These are phyloP conservation scores for Ochropleura plecta DNA, from an alignment of 2,888 invertebrate species.

Conservation along the genomic window DNA sequence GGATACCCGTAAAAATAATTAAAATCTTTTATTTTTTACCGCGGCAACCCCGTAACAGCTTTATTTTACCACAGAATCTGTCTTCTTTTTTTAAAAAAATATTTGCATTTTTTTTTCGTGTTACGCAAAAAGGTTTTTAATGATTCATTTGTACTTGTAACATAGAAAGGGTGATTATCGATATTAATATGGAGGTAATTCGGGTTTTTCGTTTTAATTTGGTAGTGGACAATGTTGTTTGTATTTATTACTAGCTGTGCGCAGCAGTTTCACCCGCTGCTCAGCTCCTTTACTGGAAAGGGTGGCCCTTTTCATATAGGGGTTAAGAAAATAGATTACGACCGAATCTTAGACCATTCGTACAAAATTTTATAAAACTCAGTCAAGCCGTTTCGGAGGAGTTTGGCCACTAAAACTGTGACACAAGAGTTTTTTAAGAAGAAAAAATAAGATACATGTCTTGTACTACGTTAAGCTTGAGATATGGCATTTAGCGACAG, in stretches of 20 bases:
- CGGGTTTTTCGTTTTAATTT: neutral
- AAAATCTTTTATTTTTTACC: conserved; percentile 61
- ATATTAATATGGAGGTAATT: neutral
- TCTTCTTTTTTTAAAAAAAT: conserved; percentile 24
- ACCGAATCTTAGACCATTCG: too few species aligned
- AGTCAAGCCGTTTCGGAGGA: too few species aligned
- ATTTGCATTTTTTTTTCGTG: conserved; percentile 21
- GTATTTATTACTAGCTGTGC: neutral
- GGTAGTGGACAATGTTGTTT: neutral
- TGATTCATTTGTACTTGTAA: conserved; percentile 8
- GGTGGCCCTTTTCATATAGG: too few species aligned
- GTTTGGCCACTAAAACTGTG: too few species aligned
- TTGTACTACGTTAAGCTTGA: too few species aligned
- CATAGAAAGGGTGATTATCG: neutral
- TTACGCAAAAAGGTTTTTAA: conserved; percentile 19
- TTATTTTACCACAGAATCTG: conserved; percentile 43
- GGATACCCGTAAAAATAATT: conserved; percentile 52
- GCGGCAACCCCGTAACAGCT: conserved; percentile 37
- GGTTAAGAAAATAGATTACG: too few species aligned
- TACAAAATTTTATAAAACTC: too few species aligned
- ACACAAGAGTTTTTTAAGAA: too few species aligned
- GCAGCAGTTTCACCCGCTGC: too few species aligned
- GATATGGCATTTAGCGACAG: too few species aligned
- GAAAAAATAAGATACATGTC: too few species aligned
- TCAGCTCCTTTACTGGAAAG: too few species aligned